Evolutionary conservation across 2,888 invertebrate genomes (phyloP), one percentile per base, ranked within the genome.

Genomic region (Lepidocyrtoides sp.): DNA sequence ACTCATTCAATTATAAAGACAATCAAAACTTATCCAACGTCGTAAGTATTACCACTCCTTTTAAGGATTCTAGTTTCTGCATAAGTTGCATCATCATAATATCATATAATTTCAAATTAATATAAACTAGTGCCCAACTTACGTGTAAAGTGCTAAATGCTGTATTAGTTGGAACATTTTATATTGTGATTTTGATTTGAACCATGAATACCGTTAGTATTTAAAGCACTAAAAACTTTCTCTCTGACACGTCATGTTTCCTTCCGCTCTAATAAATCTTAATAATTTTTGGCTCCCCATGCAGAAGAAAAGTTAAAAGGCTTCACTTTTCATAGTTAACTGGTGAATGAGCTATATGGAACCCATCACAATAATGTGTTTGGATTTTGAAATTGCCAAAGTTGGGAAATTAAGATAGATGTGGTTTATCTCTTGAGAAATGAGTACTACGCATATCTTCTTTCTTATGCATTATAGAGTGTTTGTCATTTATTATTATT

Each of bases 221-320:
- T 2, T 29, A 12, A 23, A 17, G 44, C 29, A 44, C n/a, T 14
- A 72, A 75, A 86, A 87, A 44, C 48, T 79, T 87, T 87, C 87
- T 48, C 63, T 66, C 63, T 79, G 79, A 60, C 77, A 48, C 29
- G 36, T 48, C 14, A 23, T 60, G 60, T 79, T 88, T 44, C 23
- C 72, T 72, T 89, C 72, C 75, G 72, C 89, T 66, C 72, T 57
- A 82, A 72, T 89, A 89, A 89, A 89, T 89, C 75, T 82, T 89
- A 72, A 89, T 82, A 89, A 82, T 89, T 89, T 41, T 29, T 54
- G 54, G n/a, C 12, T 23, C 20, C 51, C 32, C 87, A 63, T 48
- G 87, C 66, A 41, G 23, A 57, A 77, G 66, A 79, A 66, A 51
- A 10, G 41, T 26, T 51, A 51, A 63, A 79, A 72, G 23, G 44